phyloP scores from a whole-genome alignment of 2,797 vertebrate species.

The Sorex maritimensis region DNA sequence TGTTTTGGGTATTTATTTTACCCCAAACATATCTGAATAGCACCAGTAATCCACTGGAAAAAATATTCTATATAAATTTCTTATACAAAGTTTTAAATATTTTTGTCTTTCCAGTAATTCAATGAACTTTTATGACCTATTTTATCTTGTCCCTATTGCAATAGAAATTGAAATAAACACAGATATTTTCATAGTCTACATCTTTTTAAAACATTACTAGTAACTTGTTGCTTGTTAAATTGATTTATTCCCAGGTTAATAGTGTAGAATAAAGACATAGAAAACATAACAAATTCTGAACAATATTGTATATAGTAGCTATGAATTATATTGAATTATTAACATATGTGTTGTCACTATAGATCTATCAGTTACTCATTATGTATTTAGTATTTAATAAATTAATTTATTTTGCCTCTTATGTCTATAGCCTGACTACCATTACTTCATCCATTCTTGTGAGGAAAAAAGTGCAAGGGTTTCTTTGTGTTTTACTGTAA shows the following conservation, averaged over 20 bases:
- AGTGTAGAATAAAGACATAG: background rate
- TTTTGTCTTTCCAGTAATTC: conserved; percentile 30
- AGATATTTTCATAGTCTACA: background rate
- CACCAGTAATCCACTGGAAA: background rate
- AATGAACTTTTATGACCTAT: background rate
- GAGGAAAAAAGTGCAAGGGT: background rate
- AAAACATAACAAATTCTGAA: conserved; percentile 33
- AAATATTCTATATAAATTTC: conserved; percentile 21
- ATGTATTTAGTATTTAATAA: conserved; percentile 33
- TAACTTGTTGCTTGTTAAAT: background rate
- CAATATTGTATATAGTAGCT: background rate
- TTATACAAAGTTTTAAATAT: background rate
- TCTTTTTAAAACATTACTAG: background rate
- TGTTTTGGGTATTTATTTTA: conserved; percentile 14
- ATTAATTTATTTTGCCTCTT: conserved; percentile 32
- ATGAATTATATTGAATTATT: background rate
- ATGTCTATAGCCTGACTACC: conserved; percentile 4
- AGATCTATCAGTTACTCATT: background rate
- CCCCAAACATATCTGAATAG: too few relatives aligned
- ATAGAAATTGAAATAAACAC: background rate
- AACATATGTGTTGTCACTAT: conserved; percentile 27
- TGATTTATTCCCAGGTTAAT: background rate
- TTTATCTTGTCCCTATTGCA: background rate
- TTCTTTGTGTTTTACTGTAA: background rate
- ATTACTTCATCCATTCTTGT: background rate